These are phyloP conservation scores for Lytechinus variegatus DNA, from an alignment of 35 echinoderm and acorn worm genomes.

Conservation along the genomic window DNA sequence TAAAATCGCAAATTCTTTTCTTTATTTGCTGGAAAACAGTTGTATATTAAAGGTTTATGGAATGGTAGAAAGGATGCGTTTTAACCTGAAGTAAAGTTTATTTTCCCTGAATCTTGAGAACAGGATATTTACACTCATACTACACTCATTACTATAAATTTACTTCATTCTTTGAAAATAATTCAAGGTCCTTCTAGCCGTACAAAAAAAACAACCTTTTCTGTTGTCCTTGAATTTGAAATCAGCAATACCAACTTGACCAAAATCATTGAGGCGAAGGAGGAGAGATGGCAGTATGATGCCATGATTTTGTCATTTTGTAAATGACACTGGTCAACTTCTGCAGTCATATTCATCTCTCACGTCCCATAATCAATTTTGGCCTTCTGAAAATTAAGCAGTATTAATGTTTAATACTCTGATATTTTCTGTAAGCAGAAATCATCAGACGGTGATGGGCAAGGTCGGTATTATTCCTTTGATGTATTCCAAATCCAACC, in stretches of 20 bases:
- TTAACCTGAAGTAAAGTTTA: not conserved
- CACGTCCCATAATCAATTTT: not conserved
- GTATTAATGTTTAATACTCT: not conserved
- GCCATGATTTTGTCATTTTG: not conserved
- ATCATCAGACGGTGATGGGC: not conserved
- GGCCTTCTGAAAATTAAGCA: not conserved
- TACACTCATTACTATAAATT: too few species aligned
- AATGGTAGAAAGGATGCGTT: not conserved
- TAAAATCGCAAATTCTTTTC: not conserved
- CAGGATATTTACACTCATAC: too few species aligned
- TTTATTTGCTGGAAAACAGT: not conserved
- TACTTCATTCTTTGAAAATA: too few species aligned
- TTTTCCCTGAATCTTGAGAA: not conserved
- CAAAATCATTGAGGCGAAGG: not conserved
- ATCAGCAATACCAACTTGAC: too few species aligned
- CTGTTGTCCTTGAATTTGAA: too few species aligned
- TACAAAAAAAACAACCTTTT: too few species aligned
- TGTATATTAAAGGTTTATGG: not conserved
- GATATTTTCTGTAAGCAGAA: not conserved
- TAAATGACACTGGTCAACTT: not conserved
- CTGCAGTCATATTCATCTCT: not conserved
- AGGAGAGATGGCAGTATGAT: not conserved
- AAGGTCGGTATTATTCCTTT: too few species aligned
- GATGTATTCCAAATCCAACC: not conserved
- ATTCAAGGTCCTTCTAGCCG: too few species aligned